Evolutionary conservation across 2,797 vertebrate species (phyloP).

Genomic region (Uromys caudimaculatus): DNA sequence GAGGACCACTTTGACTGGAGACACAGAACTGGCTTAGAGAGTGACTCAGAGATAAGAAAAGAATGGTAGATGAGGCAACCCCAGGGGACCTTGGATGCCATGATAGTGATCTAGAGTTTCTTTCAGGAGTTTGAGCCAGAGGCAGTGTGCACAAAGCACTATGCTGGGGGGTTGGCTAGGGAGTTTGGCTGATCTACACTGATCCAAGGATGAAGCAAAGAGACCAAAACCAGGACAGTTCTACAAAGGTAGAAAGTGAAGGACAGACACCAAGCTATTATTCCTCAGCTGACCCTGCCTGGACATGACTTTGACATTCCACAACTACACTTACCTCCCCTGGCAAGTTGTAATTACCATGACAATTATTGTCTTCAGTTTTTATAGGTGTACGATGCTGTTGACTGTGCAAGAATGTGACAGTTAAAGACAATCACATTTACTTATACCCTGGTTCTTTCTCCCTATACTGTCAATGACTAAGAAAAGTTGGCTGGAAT

Average conservation of each 20-base stretch:
- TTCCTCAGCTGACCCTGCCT: constrained; percentile 46
- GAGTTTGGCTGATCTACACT: not conserved
- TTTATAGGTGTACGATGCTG: constrained; percentile 47
- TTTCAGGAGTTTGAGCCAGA: constrained; percentile 37
- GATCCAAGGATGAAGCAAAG: not conserved
- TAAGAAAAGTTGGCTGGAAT: not conserved
- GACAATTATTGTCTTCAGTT: constrained; percentile 38
- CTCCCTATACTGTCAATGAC: not conserved
- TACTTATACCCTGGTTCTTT: not conserved
- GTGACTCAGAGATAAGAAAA: not conserved
- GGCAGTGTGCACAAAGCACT: not conserved
- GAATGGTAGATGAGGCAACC: not conserved
- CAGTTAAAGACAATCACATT: not conserved
- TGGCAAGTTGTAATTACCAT: not conserved
- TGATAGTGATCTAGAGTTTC: constrained; percentile 56
- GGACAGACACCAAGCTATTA: not conserved
- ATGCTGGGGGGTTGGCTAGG: not conserved
- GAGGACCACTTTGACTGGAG: constrained; percentile 29
- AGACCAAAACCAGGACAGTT: not conserved
- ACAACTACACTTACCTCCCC: not conserved
- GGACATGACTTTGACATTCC: constrained; percentile 56
- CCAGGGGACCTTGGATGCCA: constrained; percentile 1
- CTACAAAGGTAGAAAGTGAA: constrained; percentile 2
- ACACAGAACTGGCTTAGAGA: not conserved
- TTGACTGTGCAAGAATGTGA: constrained; percentile 23